Evolutionary conservation across 2,888 invertebrate species (phyloP).

Genomic region (Agrotis segetum): DNA sequence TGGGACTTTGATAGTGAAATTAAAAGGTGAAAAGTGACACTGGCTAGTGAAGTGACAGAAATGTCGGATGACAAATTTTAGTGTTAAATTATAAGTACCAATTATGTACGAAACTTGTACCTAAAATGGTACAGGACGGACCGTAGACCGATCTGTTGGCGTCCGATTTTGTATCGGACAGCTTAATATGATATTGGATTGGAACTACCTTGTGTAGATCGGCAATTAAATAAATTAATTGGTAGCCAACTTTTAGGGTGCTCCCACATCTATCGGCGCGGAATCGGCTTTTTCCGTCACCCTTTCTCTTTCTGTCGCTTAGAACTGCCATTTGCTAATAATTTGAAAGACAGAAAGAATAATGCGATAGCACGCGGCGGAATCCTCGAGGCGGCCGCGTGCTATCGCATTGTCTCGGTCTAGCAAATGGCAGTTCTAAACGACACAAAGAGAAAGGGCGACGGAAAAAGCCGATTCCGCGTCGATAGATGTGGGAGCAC

Average conservation of each 20-base stretch:
- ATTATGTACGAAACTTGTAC: slow-evolving; percentile 25
- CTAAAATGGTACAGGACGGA: background rate
- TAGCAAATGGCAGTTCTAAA: too few species aligned
- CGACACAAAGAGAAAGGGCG: too few species aligned
- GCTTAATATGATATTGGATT: background rate
- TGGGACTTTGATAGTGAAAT: slow-evolving; percentile 65
- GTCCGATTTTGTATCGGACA: slow-evolving; percentile 15
- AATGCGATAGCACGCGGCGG: too few species aligned
- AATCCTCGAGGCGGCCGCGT: too few species aligned
- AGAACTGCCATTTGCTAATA: too few species aligned
- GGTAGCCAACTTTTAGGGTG: background rate
- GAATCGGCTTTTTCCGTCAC: too few species aligned
- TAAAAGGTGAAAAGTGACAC: slow-evolving; percentile 58
- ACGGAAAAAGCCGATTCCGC: too few species aligned
- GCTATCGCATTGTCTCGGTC: too few species aligned
- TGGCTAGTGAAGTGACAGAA: slow-evolving; percentile 57
- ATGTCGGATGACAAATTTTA: slow-evolving; percentile 55
- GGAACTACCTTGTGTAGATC: background rate
- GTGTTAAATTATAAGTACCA: slow-evolving; percentile 44
- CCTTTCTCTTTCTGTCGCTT: too few species aligned
- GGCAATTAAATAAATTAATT: background rate
- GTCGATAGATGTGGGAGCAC: too few species aligned
- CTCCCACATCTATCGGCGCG: too few species aligned
- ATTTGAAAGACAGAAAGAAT: too few species aligned
- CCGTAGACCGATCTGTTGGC: background rate